phyloP scores from a whole-genome alignment of 2,113 vertebrate genomes.

The Xiphophorus maculatus region DNA sequence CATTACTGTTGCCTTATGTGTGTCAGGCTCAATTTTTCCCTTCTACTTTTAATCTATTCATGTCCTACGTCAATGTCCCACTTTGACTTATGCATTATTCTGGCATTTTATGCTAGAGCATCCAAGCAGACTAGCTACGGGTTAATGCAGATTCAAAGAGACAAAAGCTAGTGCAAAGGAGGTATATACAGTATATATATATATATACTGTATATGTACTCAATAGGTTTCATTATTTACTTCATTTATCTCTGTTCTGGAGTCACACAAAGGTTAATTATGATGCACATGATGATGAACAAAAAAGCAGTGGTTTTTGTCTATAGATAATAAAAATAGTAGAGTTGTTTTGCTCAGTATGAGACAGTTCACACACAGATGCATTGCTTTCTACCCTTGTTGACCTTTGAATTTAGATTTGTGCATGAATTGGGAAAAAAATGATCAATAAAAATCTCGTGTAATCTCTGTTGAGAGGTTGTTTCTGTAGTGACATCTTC shows the following conservation, averaged over 20 bases:
- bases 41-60: constrained; percentile 57
- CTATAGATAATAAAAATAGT: background rate
- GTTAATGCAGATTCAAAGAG: background rate
- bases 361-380: background rate
- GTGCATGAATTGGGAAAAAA: rapidly evolving
- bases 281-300: background rate
- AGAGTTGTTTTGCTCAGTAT: background rate
- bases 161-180: background rate
- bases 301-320: background rate
- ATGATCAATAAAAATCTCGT: background rate
- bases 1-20: constrained; percentile 23
- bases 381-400: background rate
- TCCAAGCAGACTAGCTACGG: background rate
- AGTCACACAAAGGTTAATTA: background rate
- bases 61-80: constrained; percentile 38
- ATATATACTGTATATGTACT: background rate
- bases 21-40: constrained; percentile 29
- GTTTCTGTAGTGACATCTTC: constrained; percentile 38
- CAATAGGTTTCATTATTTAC: background rate
- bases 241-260: background rate
- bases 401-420: background rate
- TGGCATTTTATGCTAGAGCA: constrained; percentile 30
- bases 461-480: constrained; percentile 7
- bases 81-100: constrained; percentile 60
- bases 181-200: too few species aligned